A percentile compares a stretch with the other conserved stretches of the same genome.
These are phyloP conservation scores for Anagyrus pseudococci DNA, from an alignment of 2,888 invertebrate species.

Conservation along the genomic window DNA sequence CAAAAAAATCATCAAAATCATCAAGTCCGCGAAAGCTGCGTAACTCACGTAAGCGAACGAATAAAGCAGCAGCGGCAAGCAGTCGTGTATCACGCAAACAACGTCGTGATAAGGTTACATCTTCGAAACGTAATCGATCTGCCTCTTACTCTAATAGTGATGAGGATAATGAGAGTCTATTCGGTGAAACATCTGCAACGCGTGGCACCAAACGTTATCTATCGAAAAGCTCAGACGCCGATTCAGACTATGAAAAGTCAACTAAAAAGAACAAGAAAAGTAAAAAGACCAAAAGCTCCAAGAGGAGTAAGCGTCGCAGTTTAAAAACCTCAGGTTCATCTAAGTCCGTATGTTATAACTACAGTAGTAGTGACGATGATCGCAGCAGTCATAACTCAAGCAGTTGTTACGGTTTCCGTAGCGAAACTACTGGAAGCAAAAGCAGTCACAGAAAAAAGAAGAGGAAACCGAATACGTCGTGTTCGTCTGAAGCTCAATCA, in stretches of 20 bases:
- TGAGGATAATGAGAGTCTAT: slow-evolving; percentile 37
- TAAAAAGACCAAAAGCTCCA: not conserved
- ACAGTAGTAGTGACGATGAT: not conserved
- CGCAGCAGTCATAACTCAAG: not conserved
- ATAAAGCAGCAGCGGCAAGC: too few species aligned
- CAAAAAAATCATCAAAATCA: not conserved
- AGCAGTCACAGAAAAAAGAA: not conserved
- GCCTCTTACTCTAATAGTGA: slow-evolving; percentile 8
- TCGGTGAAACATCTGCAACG: slow-evolving; percentile 22
- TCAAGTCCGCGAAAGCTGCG: too few species aligned
- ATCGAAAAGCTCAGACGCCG: not conserved
- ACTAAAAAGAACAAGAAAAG: not conserved
- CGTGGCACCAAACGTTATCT: slow-evolving; percentile 6
- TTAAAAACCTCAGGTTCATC: not conserved
- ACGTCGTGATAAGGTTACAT: slow-evolving; percentile 15
- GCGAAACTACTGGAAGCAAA: not conserved
- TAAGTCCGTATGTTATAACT: not conserved
- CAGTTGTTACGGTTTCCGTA: not conserved
- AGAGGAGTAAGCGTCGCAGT: not conserved
- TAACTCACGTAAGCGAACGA: too few species aligned
- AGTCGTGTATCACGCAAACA: slow-evolving; percentile 2
- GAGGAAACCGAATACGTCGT: too few species aligned
- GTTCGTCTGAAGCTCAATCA: slow-evolving; percentile 3
- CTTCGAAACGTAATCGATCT: slow-evolving; percentile 30
- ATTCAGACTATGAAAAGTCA: not conserved